Base-by-base conservation (phyloP, 2,797 vertebrate species). In the Glyptemys insculpta region DNA sequence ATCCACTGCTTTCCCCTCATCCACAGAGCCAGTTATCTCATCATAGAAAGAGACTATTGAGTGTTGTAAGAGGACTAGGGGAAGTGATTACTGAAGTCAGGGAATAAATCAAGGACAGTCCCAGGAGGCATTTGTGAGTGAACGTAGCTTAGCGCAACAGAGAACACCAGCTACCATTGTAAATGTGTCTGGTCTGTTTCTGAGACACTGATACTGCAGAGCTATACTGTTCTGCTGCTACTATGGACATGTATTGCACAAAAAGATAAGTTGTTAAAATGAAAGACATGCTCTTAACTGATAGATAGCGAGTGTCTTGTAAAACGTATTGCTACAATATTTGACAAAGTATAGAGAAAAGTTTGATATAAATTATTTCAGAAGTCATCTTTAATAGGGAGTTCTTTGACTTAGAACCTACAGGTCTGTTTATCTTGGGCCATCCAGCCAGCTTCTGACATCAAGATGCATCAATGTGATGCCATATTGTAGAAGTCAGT, bases 51-150 rank as follows among this genome's bases (percentile, higher is more conserved):
- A 87, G 83, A 83, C 81, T 47, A 52, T 59, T 92, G 81, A 90
- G 29, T 96, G 95, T 97, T 95, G 97, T 97, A 97, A 97, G 86
- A 97, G 96, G 3, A 74, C 96, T 95, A 93, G 85, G 83, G 95
- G 97, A 97, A 97, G 92, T 97, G 96, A 90, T 91, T 93, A 34
- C 88, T 94, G 94, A 95, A 95, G 84, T 91, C 90, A 16, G 82
- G 91, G 85, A 89, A 93, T 89, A 98, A 97, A 96, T 91, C 88
- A 90, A 96, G 92, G 86, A 84, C 96, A 91, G 74, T 86, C 52
- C 31, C 79, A 92, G 90, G 68, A 95, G 8, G 76, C 93, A 72
- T 89, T 49, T 81, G 34, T 79, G 59, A 91, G 86, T 80, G 54
- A 91, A 95, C 37, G 1, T 93, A 93, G 41, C 85, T 76, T 19